Evolutionary conservation across 2,888 invertebrate species (phyloP).

Genomic region (Hemicrepidius hirtus): DNA sequence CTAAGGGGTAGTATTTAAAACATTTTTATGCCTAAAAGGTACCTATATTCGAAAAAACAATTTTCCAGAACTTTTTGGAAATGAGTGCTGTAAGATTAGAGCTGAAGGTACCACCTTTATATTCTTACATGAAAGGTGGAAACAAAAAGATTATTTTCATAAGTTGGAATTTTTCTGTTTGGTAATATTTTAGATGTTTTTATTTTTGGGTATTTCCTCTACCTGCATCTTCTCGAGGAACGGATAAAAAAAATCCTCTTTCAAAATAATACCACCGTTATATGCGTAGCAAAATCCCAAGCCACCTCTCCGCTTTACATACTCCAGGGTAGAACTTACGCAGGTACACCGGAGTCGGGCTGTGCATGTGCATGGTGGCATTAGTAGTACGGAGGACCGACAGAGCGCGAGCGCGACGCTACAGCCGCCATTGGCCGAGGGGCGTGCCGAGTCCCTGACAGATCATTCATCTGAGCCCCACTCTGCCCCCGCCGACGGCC

Average conservation of each 20-base stretch:
- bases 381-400: conserved; percentile 56
- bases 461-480: conserved; percentile 74
- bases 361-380: conserved; percentile 68
- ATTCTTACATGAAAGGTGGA: no score
- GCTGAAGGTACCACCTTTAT: no score
- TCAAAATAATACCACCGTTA: conserved; percentile 15
- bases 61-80: no score
- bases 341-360: conserved; percentile 34
- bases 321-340: conserved; percentile 23
- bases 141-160: no score
- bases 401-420: conserved; percentile 74
- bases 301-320: conserved; percentile 24
- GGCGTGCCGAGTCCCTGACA: conserved; percentile 69
- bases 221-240: conserved; percentile 3
- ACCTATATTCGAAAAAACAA: no score
- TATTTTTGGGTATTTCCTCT: neutral
- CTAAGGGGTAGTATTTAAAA: no score
- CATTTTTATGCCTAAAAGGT: no score
- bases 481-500: conserved; percentile 74
- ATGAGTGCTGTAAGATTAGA: no score
- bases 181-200: neutral
- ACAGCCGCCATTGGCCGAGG: conserved; percentile 69
- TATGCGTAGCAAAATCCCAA: conserved; percentile 40
- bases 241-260: conserved; percentile 3
- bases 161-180: no score